Conservation (phyloP, 2,113 vertebrate genomes). For the Macquaria australasica region DNA sequence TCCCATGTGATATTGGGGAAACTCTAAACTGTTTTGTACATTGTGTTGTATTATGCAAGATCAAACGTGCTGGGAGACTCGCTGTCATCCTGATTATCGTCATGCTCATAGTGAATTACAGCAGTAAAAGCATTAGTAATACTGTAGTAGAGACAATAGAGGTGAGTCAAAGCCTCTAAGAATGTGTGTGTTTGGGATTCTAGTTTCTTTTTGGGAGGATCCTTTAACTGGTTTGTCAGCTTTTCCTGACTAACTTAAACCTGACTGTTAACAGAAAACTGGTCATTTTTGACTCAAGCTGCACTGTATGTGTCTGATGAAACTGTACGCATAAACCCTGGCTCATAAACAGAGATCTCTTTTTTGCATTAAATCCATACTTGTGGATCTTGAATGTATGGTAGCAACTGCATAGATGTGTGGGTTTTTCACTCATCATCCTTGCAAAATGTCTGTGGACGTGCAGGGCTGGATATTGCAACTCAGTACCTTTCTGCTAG, state of each 20-base stretch:
- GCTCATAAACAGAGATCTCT: not conserved
- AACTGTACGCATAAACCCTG: too few relatives aligned
- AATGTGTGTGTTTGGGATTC: not conserved
- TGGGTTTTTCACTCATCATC: not conserved
- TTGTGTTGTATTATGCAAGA: constrained; percentile 35
- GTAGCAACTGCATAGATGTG: not conserved
- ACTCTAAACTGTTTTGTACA: constrained; percentile 25
- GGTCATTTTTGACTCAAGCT: not conserved
- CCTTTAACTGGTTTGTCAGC: constrained; percentile 14
- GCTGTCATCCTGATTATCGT: constrained; percentile 20
- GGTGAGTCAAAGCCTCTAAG: constrained; percentile 4
- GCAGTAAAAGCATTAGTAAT: not conserved
- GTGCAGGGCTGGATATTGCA: not conserved
- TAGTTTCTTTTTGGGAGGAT: constrained; percentile 1
- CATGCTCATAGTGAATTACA: not conserved
- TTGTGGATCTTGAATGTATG: not conserved
- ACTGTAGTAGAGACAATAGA: not conserved
- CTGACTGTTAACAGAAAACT: not conserved
- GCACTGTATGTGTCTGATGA: not conserved
- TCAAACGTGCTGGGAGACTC: constrained; percentile 4
- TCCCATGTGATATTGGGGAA: constrained; percentile 48
- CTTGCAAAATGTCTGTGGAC: not conserved
- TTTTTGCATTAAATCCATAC: not conserved
- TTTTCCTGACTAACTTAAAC: not conserved
- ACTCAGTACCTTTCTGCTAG: not conserved